Evolutionary conservation across 1,140 invertebrate genomes (phyloP).

Genomic region (Wiebesia pumilae): DNA sequence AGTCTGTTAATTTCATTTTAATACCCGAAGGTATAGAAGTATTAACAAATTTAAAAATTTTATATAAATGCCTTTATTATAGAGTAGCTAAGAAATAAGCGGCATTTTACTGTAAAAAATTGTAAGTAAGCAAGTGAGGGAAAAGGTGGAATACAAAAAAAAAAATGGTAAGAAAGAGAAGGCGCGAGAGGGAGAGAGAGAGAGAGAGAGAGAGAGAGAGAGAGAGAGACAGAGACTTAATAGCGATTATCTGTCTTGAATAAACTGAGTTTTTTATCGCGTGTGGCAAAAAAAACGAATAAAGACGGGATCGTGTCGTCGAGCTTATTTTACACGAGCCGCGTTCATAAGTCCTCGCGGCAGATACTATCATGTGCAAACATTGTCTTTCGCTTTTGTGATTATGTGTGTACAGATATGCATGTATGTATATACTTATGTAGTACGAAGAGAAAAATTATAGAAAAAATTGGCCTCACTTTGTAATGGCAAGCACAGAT

Average conservation of each 20-base stretch:
- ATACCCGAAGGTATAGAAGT: background rate
- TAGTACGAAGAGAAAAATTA: background rate
- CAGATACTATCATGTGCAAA: background rate
- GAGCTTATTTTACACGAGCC: conserved; percentile 27
- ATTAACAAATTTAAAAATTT: conserved; percentile 6
- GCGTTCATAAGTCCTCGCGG: background rate
- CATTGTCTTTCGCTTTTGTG: background rate
- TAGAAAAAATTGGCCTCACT: conserved; percentile 2
- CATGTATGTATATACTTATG: background rate
- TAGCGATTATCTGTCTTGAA: conserved; percentile 32
- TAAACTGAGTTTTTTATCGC: conserved; percentile 13
- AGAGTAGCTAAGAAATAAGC: background rate
- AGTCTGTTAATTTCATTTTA: too few relatives aligned
- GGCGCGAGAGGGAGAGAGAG: background rate
- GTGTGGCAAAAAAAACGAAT: background rate
- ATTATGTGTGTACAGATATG: too few relatives aligned
- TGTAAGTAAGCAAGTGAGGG: background rate
- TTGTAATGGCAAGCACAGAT: background rate
- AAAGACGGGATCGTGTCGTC: background rate
- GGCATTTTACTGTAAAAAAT: conserved; percentile 31
- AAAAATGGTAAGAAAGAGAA: background rate
- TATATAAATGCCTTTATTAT: conserved; percentile 28
- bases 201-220: background rate
- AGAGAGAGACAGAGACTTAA: background rate
- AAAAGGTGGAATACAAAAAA: background rate